Base-by-base conservation (phyloP, 2,113 vertebrate genomes). In the Datnioides undecimradiatus region DNA sequence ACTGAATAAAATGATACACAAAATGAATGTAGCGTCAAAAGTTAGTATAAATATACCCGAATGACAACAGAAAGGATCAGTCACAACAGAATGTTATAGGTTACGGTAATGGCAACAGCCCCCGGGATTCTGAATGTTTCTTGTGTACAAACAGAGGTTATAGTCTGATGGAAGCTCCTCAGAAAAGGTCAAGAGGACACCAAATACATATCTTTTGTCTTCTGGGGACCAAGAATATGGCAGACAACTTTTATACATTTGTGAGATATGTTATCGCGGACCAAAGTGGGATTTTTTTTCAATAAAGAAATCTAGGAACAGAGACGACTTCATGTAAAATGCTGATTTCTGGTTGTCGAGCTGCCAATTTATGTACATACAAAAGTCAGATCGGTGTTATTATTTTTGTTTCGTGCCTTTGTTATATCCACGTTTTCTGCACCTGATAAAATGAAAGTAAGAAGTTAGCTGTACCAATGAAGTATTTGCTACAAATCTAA, bases 21-120 rank as follows among this genome's bases (percentile, higher is more conserved):
- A 76, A 71, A 71, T 29, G 0, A 69, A 48, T 6, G 46, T 5
- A 23, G 11, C 6, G 34, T n/a, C 23, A 45, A n/a, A n/a, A n/a
- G n/a, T n/a, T n/a, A 45, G 29, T 19, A 19, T 67, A 19, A 71
- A 78, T 77, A 40, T 21, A 57, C 5, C 33, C 17, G 23, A 49
- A 52, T 23, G 64, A 46, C 41, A 46, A 58, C 8, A 60, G 34
- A 12, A 0, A 38, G 63, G 21, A 6, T 54, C 1, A 66, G 29
- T n/a, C n/a, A n/a, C n/a, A n/a, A n/a, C n/a, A n/a, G 23, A 62
- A 25, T 16, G n/a, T 43, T 12, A 2, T 4, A 19, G 16, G 2
- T 63, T 12, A 29, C 19, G 29, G 16, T 43, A 19, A 19, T 11
- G 2, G 16, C 2, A 29, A 8, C 25, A 3, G 2, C 8, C 10